Percentiles rank a stretch among this genome's conserved stretches.
Evolutionary conservation across 2,888 invertebrate species (phyloP).

Genomic region (Odontocolon sp.): DNA sequence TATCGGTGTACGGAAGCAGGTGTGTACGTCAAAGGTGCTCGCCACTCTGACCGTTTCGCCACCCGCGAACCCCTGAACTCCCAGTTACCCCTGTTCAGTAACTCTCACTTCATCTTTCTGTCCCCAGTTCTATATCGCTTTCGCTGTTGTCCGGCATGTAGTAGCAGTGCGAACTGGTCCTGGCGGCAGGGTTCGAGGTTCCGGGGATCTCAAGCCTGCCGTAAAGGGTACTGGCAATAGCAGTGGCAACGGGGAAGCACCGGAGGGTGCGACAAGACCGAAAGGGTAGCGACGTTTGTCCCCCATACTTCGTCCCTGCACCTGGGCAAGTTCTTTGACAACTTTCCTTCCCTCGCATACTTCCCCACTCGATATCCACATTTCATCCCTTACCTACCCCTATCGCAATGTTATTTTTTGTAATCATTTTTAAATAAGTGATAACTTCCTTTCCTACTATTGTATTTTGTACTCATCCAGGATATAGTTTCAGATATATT

Average conservation of each 20-base stretch:
- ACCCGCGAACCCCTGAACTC: slow-evolving; percentile 51
- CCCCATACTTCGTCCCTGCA: slow-evolving; percentile 59
- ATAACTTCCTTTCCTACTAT: no score
- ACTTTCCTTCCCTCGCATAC: slow-evolving; percentile 34
- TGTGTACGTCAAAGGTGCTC: slow-evolving; percentile 60
- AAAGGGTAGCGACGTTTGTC: slow-evolving; percentile 49
- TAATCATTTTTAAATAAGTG: no score
- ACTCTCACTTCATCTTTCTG: neutral
- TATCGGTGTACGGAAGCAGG: slow-evolving; percentile 53
- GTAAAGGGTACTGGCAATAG: slow-evolving; percentile 27
- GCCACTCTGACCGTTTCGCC: slow-evolving; percentile 33
- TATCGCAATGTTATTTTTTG: neutral
- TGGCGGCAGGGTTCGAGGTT: slow-evolving; percentile 18
- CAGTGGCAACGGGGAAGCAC: slow-evolving; percentile 20
- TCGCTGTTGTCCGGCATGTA: no score
- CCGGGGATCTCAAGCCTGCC: slow-evolving; percentile 13
- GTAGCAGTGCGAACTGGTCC: slow-evolving; percentile 32
- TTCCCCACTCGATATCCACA: no score
- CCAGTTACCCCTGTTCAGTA: slow-evolving; percentile 32
- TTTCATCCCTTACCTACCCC: neutral
- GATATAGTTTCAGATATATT: no score
- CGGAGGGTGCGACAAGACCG: slow-evolving; percentile 32
- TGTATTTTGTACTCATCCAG: no score
- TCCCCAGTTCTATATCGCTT: slow-evolving; percentile 1
- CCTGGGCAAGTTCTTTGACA: slow-evolving; percentile 65